Conservation (phyloP, 1,140 invertebrate genomes). For the Leptopilina clavipes region DNA sequence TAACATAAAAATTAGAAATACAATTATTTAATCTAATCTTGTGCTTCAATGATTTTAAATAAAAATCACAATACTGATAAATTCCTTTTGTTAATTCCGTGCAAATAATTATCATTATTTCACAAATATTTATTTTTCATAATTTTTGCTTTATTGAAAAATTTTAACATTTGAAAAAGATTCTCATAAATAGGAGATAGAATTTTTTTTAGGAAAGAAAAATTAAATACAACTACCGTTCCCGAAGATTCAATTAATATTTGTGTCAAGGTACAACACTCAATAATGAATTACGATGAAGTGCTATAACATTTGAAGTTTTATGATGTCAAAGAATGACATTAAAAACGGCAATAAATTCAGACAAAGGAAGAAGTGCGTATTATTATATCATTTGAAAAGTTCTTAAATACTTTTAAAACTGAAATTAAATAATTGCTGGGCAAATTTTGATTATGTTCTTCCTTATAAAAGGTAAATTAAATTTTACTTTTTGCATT, state of each 20-base stretch:
- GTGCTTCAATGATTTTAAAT: background rate
- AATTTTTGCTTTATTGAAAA: no score
- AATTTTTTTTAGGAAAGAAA: background rate
- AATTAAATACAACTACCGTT: background rate
- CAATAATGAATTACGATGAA: constrained; percentile 20
- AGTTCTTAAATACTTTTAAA: background rate
- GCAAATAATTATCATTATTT: no score
- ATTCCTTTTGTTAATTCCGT: no score
- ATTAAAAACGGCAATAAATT: constrained; percentile 22
- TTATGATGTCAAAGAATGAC: constrained; percentile 24
- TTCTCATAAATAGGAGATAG: no score
- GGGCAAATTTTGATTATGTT: background rate
- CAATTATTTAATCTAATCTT: no score
- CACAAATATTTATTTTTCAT: no score
- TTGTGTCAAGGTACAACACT: constrained; percentile 9
- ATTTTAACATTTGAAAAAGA: no score
- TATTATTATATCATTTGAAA: constrained; percentile 22
- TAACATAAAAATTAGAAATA: background rate
- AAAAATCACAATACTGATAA: background rate
- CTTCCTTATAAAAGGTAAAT: no score
- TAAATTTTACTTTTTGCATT: no score
- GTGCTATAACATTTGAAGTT: background rate
- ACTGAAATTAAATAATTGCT: background rate
- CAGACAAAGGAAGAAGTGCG: background rate
- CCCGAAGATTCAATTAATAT: constrained; percentile 4